Base-by-base conservation (phyloP, 2,888 invertebrate genomes). In the Leptogaster cylindrica region DNA sequence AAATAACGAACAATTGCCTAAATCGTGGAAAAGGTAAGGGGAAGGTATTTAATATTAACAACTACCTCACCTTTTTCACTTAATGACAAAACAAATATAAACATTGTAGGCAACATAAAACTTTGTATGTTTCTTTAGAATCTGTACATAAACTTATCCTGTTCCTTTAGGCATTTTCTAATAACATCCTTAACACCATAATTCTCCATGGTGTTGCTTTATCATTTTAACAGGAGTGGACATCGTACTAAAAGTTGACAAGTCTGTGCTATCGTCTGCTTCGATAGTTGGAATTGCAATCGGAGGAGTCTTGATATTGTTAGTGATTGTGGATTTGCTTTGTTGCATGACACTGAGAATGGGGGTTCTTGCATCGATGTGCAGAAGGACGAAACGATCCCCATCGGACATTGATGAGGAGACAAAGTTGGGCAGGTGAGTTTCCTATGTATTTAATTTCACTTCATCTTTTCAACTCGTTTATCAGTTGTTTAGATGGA, bases 281-380 rank as follows among this genome's bases (percentile, higher is more conserved):
- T 87, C 91, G 67, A 92, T 96, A 74, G 90, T 95, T 73, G 92
- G 92, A 70, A 88, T 95, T 74, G 92, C 95, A 28, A 84, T 95
- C 68, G 90, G 89, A 41, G 90, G 92, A 50, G 87, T 95, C 48
- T 84, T 92, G 58, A 82, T 92, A 72, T 85, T 95, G 71, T 83
- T 95, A 70, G 82, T 96, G 74, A 84, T 96, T 71, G 88, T 96
- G 74, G 97, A 97, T 78, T 83, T 95, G 6, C 85, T 92, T 36
- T 93, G 95, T 77, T 90, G 89, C 79, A 85, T 88, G 83, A 88
- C 84, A 81, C 85, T 80, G 3, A 77, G 79, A 68, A 78, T 88
- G 76, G 89, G 89, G 44, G 85, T 89, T 28, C 84, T 89, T 75
- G 89, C 89, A n/a, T 82, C 86, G 28, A 82, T 89, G 74, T 89